Evolutionary conservation across 2,888 invertebrate species (phyloP), one percentile per base, ranked within the genome.

Genomic region (Alloplasta piceator): DNA sequence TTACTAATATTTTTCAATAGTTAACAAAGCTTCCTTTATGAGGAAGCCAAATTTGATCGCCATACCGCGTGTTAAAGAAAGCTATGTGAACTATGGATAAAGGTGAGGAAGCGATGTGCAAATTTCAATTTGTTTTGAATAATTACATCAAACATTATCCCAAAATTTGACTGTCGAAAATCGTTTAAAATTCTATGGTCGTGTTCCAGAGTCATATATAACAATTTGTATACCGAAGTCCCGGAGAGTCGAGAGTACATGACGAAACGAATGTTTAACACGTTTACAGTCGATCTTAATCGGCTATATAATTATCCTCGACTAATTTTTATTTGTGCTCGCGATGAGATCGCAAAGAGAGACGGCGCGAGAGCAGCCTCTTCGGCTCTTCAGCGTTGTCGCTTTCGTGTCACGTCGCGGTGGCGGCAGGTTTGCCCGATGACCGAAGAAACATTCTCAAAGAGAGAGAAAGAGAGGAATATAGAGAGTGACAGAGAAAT

Each of bases 311-410:
- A 82, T 82, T 78, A 82, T 74, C 74, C 71, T 72, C 78, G 78
- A 75, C 82, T 78, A 82, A 82, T 82, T 78, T 75, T 67, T 82
- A 75, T 78, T 72, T 78, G 75, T 71, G 75, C 61, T 67, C 66
- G 26, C 26, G 66, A 72, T 70, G 70, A 78, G 55, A 48, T n/a
- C n/a, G n/a, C n/a, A n/a, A n/a, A n/a, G n/a, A n/a, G n/a, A 56
- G 48, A 63, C 56, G 64, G 14, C 39, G 12, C 38, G 60, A 70
- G n/a, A 75, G 64, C 70, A 66, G 58, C 12, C 63, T 43, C 39
- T 60, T 10, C 43, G 16, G 46, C 52, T 52, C 56, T n/a, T 12
- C 5, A 14, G 56, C 39, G 61, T 56, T 12, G 46, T 10, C 43
- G 10, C 6, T 26, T 63, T 39, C 39, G 56, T 43, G 48, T 50